Base-by-base conservation (phyloP, 2,113 vertebrate species). In the Lagopus muta region DNA sequence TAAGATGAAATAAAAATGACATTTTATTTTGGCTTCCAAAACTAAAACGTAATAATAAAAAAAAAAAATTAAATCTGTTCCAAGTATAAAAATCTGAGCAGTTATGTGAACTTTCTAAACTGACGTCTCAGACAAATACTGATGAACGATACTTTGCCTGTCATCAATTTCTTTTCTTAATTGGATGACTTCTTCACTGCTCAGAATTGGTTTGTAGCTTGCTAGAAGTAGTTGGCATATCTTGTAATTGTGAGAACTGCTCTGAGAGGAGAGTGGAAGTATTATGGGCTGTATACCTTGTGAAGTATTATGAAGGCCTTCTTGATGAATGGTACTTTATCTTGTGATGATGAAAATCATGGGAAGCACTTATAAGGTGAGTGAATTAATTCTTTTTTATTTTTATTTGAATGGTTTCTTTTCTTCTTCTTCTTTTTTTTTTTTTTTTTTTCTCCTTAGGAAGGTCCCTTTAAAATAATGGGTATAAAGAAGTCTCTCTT, bases 311-410 rank as follows among this genome's bases (percentile, higher is more conserved):
- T 85, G 54, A 85, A 83, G 77, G 86, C 88, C 62, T 75, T 89
- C 71, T 92, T 87, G 74, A 69, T 78, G 65, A 91, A 75, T 54
- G 55, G 69, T 90, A 42, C 61, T 87, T 82, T 36, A 70, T 15
- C 27, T 71, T 54, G 36, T 5, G 0, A 1, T 91, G 91, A 71
- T 75, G 71, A 71, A 62, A 95, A 65, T 92, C 69, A 71, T 42
- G 40, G 50, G 64, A 90, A 93, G 43, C 55, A 47, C 90, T 81
- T 91, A 42, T 85, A 77, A 96, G 95, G 93, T 95, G 94, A 96
- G 94, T 96, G 21, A n/a, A 42, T 93, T 60, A 40, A 73, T 80
- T 76, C 0, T 42, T 61, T 74, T 57, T 32, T 40, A 16, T 86
- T 93, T 92, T 90, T 74, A 45, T 64, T 80, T 30, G 25, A 91